These are phyloP conservation scores for Yponomeuta sedellus DNA, from an alignment of 2,888 invertebrate genomes.

Conservation along the genomic window DNA sequence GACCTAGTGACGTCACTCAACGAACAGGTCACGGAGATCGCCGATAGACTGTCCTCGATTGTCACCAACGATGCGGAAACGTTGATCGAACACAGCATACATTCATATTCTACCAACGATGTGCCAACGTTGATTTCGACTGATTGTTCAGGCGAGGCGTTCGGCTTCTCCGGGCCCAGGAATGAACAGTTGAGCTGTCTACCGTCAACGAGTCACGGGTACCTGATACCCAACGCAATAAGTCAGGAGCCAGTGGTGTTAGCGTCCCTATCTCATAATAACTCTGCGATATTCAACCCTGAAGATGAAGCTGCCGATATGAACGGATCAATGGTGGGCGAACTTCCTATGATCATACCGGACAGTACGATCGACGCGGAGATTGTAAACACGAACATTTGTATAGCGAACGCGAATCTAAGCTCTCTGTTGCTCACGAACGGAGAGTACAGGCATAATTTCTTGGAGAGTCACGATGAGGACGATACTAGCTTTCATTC, in stretches of 20 bases:
- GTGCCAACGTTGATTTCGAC: slow-evolving; percentile 56
- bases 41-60: slow-evolving; percentile 64
- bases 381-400: slow-evolving; percentile 71
- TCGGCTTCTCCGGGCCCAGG: slow-evolving; percentile 43
- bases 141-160: slow-evolving; percentile 42
- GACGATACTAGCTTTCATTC: slow-evolving; percentile 58
- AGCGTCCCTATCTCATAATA: slow-evolving; percentile 69
- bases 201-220: slow-evolving; percentile 80
- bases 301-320: slow-evolving; percentile 47
- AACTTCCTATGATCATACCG: slow-evolving; percentile 57
- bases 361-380: slow-evolving; percentile 57
- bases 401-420: slow-evolving; percentile 78
- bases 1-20: slow-evolving; percentile 67
- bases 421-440: slow-evolving; percentile 75
- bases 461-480: slow-evolving; percentile 37
- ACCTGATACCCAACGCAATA: slow-evolving; percentile 78
- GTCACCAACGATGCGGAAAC: slow-evolving; percentile 53
- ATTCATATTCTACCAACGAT: slow-evolving; percentile 66
- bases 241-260: slow-evolving; percentile 75
- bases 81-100: slow-evolving; percentile 49
- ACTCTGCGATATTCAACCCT: slow-evolving; percentile 58
- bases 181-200: slow-evolving; percentile 68
- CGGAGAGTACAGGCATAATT: slow-evolving; percentile 58
- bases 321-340: slow-evolving; percentile 41
- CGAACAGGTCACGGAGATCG: slow-evolving; percentile 70